Conservation (phyloP, 2,113 vertebrate genomes). For the Cheirogaleus medius region DNA sequence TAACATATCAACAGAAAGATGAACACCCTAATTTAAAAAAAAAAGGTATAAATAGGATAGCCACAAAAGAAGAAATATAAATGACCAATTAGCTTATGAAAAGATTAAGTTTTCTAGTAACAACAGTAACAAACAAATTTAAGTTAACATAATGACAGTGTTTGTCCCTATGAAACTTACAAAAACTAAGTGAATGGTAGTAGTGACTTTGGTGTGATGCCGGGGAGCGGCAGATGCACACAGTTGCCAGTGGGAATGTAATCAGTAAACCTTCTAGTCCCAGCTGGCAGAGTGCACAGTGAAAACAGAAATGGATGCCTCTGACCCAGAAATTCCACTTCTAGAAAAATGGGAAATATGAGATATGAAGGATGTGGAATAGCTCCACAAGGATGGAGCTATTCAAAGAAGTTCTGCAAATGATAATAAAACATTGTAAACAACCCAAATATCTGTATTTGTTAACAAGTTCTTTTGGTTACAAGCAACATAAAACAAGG, state of each 20-base stretch:
- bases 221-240: rapidly evolving
- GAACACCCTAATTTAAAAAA: not conserved
- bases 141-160: not conserved
- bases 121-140: not conserved
- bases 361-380: not conserved
- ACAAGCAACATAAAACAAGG: not conserved
- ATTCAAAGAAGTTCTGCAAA: not conserved
- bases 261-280: no score
- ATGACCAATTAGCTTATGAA: not conserved
- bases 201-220: not conserved
- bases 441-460: not conserved
- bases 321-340: not conserved
- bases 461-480: not conserved
- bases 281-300: not conserved
- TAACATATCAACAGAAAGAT: not conserved
- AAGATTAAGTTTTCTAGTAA: not conserved
- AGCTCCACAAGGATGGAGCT: not conserved
- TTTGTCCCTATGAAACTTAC: not conserved
- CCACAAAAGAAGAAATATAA: not conserved
- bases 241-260: not conserved
- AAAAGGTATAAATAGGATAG: not conserved
- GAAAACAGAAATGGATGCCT: not conserved
- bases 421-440: not conserved
- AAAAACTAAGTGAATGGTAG: not conserved
- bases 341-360: not conserved